phyloP scores from a whole-genome alignment of 2,888 invertebrate species.

The Spodoptera picta region DNA sequence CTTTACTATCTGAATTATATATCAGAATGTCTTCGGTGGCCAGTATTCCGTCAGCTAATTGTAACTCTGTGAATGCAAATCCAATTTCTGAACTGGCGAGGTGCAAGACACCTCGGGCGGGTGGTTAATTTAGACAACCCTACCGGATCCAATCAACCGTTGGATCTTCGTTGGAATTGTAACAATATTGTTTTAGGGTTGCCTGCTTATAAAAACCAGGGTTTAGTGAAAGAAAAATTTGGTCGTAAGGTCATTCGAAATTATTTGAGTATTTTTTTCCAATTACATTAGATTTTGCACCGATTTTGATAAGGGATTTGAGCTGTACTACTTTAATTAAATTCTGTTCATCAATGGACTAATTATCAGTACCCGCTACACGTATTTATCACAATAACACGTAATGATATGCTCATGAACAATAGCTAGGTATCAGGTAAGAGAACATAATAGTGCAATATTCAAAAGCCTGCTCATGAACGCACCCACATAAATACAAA shows the following conservation, averaged over 20 bases:
- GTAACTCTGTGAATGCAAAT: slow-evolving; percentile 69
- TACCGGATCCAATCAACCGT: slow-evolving; percentile 58
- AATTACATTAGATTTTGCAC: not conserved
- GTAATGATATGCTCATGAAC: not conserved
- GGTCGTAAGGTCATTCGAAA: slow-evolving; percentile 15
- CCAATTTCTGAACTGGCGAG: slow-evolving; percentile 55
- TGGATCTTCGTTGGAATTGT: slow-evolving; percentile 48
- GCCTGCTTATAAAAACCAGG: slow-evolving; percentile 35
- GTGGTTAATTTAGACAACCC: slow-evolving; percentile 59
- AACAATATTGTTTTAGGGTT: slow-evolving; percentile 56
- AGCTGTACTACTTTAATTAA: not conserved
- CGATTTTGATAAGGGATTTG: not conserved
- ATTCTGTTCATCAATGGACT: no score
- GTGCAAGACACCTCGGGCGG: slow-evolving; percentile 56
- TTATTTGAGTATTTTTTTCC: slow-evolving; percentile 15
- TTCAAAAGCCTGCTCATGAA: slow-evolving; percentile 13
- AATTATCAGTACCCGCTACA: no score
- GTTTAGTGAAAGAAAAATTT: slow-evolving; percentile 22
- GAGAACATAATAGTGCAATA: slow-evolving; percentile 19
- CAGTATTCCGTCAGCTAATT: slow-evolving; percentile 62
- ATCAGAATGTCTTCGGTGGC: slow-evolving; percentile 52
- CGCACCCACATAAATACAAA: slow-evolving; percentile 1
- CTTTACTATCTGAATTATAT: slow-evolving; percentile 61
- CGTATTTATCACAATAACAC: no score
- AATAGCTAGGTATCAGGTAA: slow-evolving; percentile 1